phyloP scores from a whole-genome alignment of 2,797 vertebrate species.

The Chloroceryle amazona region DNA sequence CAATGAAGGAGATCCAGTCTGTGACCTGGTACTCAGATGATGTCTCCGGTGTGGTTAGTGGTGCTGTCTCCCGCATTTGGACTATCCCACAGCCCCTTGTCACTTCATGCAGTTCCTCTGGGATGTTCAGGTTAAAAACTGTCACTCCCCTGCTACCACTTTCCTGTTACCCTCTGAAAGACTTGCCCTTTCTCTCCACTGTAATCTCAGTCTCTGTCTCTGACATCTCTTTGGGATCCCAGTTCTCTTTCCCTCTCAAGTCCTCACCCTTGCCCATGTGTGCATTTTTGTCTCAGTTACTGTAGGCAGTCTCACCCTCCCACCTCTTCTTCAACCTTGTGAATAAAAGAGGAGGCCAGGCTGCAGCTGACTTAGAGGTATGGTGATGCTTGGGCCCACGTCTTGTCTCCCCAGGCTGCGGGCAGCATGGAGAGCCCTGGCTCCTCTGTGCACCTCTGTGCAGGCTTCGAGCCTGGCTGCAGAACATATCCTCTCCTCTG shows the following conservation, averaged over 20 bases:
- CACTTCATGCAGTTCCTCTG: background rate
- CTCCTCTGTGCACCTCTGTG: background rate
- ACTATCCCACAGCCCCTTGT: background rate
- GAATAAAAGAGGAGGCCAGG: background rate
- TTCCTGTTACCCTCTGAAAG: background rate
- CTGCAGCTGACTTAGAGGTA: background rate
- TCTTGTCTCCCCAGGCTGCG: background rate
- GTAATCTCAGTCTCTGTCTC: background rate
- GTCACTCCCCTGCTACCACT: background rate
- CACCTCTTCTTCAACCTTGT: background rate
- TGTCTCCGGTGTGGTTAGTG: background rate
- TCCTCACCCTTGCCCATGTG: background rate
- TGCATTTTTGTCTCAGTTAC: background rate
- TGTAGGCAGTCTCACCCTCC: background rate
- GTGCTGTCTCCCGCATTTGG: background rate
- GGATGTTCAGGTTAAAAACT: background rate
- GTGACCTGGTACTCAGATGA: background rate
- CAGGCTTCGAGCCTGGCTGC: background rate
- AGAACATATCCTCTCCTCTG: background rate
- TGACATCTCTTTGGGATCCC: background rate
- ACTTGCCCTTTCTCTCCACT: background rate
- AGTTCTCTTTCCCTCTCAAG: background rate
- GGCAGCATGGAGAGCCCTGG: background rate
- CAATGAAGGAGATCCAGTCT: background rate
- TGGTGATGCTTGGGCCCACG: accelerated